Percentiles rank a stretch among this genome's conserved stretches.
These are phyloP conservation scores for Corythornis cristatus DNA, from an alignment of 2,113 vertebrate species.

Conservation along the genomic window DNA sequence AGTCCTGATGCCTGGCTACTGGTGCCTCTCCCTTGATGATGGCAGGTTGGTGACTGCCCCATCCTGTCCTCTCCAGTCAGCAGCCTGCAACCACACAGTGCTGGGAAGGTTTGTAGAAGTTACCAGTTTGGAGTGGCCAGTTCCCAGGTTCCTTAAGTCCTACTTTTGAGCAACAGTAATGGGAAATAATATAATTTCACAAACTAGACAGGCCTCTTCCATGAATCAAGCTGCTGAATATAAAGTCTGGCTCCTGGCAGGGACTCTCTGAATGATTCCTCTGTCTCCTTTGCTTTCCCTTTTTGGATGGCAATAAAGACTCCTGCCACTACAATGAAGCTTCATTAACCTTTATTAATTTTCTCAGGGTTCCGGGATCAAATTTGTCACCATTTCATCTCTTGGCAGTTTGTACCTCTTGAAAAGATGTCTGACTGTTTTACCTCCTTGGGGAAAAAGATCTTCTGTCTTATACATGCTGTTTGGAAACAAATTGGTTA, in stretches of 20 bases:
- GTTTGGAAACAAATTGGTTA: constrained; percentile 61
- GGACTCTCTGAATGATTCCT: constrained; percentile 52
- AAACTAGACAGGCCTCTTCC: neutral
- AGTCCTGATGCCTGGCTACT: neutral
- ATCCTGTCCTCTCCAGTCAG: neutral
- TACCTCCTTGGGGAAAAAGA: constrained; percentile 7
- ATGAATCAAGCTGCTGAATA: neutral
- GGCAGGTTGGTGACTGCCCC: neutral
- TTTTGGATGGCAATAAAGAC: constrained; percentile 34
- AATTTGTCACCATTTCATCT: constrained; percentile 51
- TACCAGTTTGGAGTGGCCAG: neutral
- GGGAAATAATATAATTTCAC: neutral
- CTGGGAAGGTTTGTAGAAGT: neutral
- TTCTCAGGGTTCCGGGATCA: constrained; percentile 14
- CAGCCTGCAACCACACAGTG: neutral
- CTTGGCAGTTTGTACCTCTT: constrained; percentile 7
- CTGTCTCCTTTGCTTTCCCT: constrained; percentile 55
- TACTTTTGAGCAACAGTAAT: neutral
- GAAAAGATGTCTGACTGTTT: constrained; percentile 38
- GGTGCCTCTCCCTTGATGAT: neutral
- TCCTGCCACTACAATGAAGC: constrained; percentile 32
- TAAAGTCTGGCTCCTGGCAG: constrained; percentile 31
- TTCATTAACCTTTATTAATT: constrained; percentile 69
- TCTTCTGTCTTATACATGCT: constrained; percentile 7
- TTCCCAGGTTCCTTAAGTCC: neutral